Percentiles rank a stretch among this genome's conserved stretches.
phyloP scores from a whole-genome alignment of 2,888 invertebrate species.

The Polyommatus iphigenia region DNA sequence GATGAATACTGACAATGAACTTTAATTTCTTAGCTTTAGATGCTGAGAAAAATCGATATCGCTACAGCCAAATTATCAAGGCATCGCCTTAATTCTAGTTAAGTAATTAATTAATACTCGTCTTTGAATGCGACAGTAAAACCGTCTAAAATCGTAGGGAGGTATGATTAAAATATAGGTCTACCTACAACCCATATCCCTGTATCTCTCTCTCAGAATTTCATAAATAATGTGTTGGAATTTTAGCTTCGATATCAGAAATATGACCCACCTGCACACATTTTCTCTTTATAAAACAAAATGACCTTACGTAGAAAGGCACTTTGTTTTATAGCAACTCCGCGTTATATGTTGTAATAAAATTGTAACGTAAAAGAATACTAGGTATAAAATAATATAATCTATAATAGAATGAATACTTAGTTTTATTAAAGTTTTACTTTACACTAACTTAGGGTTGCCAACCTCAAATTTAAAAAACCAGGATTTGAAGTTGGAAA shows the following conservation, averaged over 20 bases:
- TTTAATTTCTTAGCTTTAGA: no score
- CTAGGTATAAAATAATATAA: neutral
- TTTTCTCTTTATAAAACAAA: slow-evolving; percentile 29
- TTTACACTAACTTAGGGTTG: neutral
- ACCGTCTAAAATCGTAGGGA: neutral
- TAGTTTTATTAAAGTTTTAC: neutral
- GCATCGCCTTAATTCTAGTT: no score
- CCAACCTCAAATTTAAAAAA: no score
- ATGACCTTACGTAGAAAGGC: slow-evolving; percentile 22
- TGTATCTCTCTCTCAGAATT: neutral
- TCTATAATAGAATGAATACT: neutral
- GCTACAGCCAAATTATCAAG: no score
- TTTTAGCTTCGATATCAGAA: slow-evolving; percentile 6
- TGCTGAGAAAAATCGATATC: no score
- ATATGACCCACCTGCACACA: slow-evolving; percentile 25
- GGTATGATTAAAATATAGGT: no score
- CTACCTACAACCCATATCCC: neutral
- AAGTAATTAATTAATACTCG: neutral
- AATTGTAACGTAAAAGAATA: slow-evolving; percentile 10
- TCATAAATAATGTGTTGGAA: neutral
- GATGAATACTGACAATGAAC: no score
- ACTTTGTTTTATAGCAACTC: slow-evolving; percentile 26
- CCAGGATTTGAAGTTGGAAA: no score
- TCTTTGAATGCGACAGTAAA: neutral
- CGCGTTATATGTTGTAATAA: slow-evolving; percentile 16